Conservation (phyloP, 2,888 invertebrate genomes). For the Priocnemis perturbator region DNA sequence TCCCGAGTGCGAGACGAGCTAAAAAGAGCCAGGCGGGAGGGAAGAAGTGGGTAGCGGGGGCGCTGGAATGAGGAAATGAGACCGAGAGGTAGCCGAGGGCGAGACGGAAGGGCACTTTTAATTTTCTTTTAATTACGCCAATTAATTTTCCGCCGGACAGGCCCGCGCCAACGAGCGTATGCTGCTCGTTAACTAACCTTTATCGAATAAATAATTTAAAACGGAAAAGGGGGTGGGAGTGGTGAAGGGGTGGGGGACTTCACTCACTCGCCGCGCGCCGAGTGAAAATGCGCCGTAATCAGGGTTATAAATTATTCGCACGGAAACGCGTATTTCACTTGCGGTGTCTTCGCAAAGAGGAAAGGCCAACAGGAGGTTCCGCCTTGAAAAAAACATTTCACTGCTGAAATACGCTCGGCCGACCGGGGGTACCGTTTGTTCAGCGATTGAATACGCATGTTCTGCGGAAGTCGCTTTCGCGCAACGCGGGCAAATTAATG, state of each 20-base stretch:
- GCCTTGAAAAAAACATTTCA: too few relatives aligned
- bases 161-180: conserved; percentile 13
- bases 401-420: too few relatives aligned
- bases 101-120: conserved; percentile 50
- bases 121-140: conserved; percentile 59
- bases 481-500: too few relatives aligned
- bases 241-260: background rate
- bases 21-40: conserved; percentile 19
- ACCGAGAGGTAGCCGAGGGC: background rate
- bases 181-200: conserved; percentile 37
- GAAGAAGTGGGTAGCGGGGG: background rate
- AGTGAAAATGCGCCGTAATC: conserved; percentile 5
- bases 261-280: background rate
- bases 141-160: conserved; percentile 44
- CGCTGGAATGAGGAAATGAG: background rate
- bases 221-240: background rate
- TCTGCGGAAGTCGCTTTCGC: too few relatives aligned
- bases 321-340: too few relatives aligned
- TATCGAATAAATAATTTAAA: conserved; percentile 41
- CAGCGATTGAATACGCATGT: too few relatives aligned
- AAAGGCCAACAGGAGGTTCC: too few relatives aligned
- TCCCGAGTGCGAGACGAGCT: conserved; percentile 11
- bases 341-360: too few relatives aligned
- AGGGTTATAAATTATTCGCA: too few relatives aligned
- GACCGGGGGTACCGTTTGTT: too few relatives aligned